Evolutionary conservation across 1,140 invertebrate species (phyloP), one percentile per base, ranked within the genome.

Genomic region (Scylla paramamosain): DNA sequence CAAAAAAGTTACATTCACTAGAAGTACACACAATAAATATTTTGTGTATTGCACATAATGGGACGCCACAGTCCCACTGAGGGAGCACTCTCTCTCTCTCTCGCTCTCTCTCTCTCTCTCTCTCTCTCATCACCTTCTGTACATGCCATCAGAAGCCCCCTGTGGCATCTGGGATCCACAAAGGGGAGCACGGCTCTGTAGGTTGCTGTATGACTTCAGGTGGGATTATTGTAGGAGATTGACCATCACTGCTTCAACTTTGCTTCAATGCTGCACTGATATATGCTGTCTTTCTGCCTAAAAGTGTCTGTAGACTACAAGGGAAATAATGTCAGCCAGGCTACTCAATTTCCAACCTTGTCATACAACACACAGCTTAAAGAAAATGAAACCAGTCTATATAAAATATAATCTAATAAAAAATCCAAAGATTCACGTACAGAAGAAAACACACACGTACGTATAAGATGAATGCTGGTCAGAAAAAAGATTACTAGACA

Each of bases 41-140:
- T 83, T 46, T 94, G 88, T 94, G 88, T 94, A 94, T 94, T 94
- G 93, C 93, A 94, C 93, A 83, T 94, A 77, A 67, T 67, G 87
- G 93, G 87, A 89, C 89, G 39, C 16, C 12, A 91, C n/a, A 29
- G 86, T 86, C 82, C 82, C 92, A 48, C 48, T 25, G 59, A 67
- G 59, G 59, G 20, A 67, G 59, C 8, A 52, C 14, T 52, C 6
- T 52, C 6, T n/a, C n/a, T n/a, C n/a, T n/a, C n/a, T n/a, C n/a
- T n/a, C n/a, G n/a, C n/a, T n/a, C n/a, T n/a, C n/a, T n/a, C n/a
- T n/a, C n/a, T n/a, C n/a, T n/a, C n/a, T n/a, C n/a, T 48, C 46
- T 48, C 6, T 48, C 20, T 67, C 10, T 67, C 10, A 67, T 16
- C 10, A 6, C 59, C 20, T 25, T 16, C 59, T 67, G 59, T 67